Evolutionary conservation across 2,888 invertebrate genomes (phyloP).

Genomic region (Hyppa rectilinea): DNA sequence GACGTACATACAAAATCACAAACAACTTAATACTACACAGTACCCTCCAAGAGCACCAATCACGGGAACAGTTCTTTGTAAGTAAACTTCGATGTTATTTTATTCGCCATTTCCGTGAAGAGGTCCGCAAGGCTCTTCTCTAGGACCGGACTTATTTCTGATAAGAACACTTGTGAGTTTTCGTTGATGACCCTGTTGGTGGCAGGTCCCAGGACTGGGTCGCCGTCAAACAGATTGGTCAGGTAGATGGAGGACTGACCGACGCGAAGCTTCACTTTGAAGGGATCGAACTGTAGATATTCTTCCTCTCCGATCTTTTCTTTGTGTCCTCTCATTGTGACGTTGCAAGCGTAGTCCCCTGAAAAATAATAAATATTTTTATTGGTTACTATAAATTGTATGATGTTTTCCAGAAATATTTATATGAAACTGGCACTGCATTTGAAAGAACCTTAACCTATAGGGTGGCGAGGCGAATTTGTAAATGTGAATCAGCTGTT

Average conservation of each 20-base stretch:
- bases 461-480: too few species aligned
- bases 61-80: conserved; percentile 93
- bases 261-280: conserved; percentile 91
- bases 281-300: conserved; percentile 92
- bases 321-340: conserved; percentile 91
- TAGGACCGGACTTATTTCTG: conserved; percentile 92
- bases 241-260: conserved; percentile 91
- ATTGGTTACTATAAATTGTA: not conserved
- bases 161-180: conserved; percentile 92
- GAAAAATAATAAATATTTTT: conserved; percentile 65
- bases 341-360: conserved; percentile 93
- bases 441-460: not conserved
- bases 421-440: not conserved
- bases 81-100: conserved; percentile 92
- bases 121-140: conserved; percentile 92
- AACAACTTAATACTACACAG: conserved; percentile 41
- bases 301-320: conserved; percentile 90
- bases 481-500: too few species aligned
- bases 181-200: conserved; percentile 93
- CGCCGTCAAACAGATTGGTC: conserved; percentile 92
- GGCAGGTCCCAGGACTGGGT: conserved; percentile 92
- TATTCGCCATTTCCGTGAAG: conserved; percentile 93
- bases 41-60: conserved; percentile 56
- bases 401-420: not conserved
- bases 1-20: conserved; percentile 60